These are phyloP conservation scores for Melozone crissalis DNA, from an alignment of 2,113 vertebrate species.

Conservation along the genomic window DNA sequence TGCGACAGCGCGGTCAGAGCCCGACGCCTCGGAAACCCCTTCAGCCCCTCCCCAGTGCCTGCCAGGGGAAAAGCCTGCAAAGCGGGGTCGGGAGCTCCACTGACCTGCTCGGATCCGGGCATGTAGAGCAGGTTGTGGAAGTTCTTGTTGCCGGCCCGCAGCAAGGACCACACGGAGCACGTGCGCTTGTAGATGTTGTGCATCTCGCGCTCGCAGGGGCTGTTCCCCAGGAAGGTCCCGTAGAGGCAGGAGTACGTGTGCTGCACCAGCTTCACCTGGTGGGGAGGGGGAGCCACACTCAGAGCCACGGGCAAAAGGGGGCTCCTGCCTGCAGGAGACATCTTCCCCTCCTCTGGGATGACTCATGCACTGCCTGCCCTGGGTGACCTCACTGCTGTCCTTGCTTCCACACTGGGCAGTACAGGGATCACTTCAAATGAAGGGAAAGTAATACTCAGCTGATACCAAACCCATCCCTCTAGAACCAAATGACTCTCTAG, in stretches of 20 bases:
- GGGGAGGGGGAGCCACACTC: background rate
- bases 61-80: background rate
- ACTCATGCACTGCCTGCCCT: background rate
- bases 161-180: constrained; percentile 96
- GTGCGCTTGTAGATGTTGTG: constrained; percentile 92
- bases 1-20: constrained; percentile 45
- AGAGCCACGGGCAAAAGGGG: fast-evolving
- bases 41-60: background rate
- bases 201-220: constrained; percentile 88
- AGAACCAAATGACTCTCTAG: background rate
- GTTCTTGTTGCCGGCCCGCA: constrained; percentile 95
- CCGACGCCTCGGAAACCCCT: fast-evolving
- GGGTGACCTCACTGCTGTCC: background rate
- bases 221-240: constrained; percentile 97
- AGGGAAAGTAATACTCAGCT: background rate
- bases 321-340: background rate
- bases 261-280: constrained; percentile 97
- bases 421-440: background rate
- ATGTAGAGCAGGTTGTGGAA: constrained; percentile 98
- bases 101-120: constrained; percentile 90
- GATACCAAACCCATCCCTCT: background rate
- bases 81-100: background rate
- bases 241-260: constrained; percentile 98
- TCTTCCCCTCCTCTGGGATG: background rate
- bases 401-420: background rate